Evolutionary conservation across 2,113 vertebrate genomes (phyloP), one percentile per base, ranked within the genome.

Genomic region (Hemibagrus wyckioides): DNA sequence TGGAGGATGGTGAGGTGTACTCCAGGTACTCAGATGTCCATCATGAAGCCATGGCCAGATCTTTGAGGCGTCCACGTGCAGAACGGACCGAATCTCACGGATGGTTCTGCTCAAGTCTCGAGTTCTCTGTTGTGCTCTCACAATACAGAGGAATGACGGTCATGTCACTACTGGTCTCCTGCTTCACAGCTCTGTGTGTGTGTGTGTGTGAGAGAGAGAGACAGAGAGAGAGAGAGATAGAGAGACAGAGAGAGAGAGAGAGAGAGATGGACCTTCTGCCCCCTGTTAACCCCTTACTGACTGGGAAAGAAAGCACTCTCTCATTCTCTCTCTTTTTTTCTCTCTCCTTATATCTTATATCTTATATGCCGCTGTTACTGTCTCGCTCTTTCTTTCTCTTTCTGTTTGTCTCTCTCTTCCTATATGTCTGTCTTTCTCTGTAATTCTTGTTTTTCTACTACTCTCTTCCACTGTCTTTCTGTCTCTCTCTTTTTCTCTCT

Each of bases 201-300:
- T 69, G 61, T 83, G 33, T 80, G 82, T 71, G 33, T 57, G 77
- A n/a, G 50, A 8, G 23, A 23, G 76, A 52, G 65, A 50, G 79
- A 14, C 33, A 8, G 23, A 23, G 76, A 52, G 65, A 50, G 79
- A 14, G 50, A 8, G 23, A 23, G 76, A 52, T 57, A 50, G 79
- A 14, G 25, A 44, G 82, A 80, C 44, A n/a, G n/a, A n/a, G n/a
- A n/a, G n/a, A n/a, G n/a, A n/a, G n/a, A n/a, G 50, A 8, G 23
- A 23, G 76, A 52, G 65, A 50, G 79, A 14, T n/a, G 50, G 82
- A 80, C 44, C 85, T 67, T 80, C 59, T 52, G 59, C 57, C 59
- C 57, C 75, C 14, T 44, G 63, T 89, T 90, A 90, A 88, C 87
- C 80, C 89, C 86, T 88, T 8, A 41, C 25, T 87, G 75, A 21